A percentile compares a stretch with the other conserved stretches of the same genome.
Evolutionary conservation across 2,888 invertebrate species (phyloP).

Genomic region (Drosophila tanythrix): DNA sequence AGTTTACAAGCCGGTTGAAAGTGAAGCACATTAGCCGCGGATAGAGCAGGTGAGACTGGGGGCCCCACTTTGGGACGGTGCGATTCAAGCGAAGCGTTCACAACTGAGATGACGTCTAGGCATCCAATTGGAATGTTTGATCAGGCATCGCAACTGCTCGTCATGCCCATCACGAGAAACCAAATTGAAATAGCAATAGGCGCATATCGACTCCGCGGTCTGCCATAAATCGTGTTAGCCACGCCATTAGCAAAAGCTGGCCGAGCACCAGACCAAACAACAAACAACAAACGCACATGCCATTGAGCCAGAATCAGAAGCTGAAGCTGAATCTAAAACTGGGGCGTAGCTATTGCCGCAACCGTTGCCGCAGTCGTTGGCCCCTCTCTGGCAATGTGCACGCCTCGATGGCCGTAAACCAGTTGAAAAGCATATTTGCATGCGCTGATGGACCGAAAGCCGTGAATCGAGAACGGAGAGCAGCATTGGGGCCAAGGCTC

Average conservation of each 20-base stretch:
- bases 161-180: constrained; percentile 35
- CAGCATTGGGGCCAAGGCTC: constrained; percentile 37
- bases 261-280: constrained; percentile 48
- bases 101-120: constrained; percentile 34
- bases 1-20: constrained; percentile 54
- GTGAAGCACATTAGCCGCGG: constrained; percentile 64
- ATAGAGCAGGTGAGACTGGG: constrained; percentile 6
- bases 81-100: constrained; percentile 32
- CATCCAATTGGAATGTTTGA: constrained; percentile 74
- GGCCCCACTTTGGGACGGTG: neutral
- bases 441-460: constrained; percentile 71
- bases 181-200: constrained; percentile 28
- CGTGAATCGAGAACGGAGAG: constrained; percentile 2
- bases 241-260: constrained; percentile 79
- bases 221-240: constrained; percentile 76
- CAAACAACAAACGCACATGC: constrained; percentile 53
- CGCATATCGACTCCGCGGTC: constrained; percentile 55
- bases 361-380: constrained; percentile 13
- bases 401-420: constrained; percentile 75
- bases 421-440: constrained; percentile 80
- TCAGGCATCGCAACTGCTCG: constrained; percentile 68
- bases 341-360: neutral
- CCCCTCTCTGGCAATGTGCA: constrained; percentile 46
- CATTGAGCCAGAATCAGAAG: constrained; percentile 15
- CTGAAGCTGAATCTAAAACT: constrained; percentile 10